Evolutionary conservation across 2,113 vertebrate species (phyloP).

Genomic region (Laticauda colubrina): DNA sequence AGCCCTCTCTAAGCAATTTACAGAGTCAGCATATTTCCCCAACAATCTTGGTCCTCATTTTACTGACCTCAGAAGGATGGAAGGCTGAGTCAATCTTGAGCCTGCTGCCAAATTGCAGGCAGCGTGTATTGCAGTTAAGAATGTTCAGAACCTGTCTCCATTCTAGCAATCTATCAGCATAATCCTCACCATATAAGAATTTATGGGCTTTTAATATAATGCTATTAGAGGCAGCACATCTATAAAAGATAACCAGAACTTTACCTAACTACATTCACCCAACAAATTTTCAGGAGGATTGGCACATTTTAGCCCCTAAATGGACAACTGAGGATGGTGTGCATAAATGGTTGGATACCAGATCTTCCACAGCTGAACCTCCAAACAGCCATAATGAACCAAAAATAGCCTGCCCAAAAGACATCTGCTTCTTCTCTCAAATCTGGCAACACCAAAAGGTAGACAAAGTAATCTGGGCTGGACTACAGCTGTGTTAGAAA

Average conservation of each 20-base stretch:
- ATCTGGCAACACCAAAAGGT: not conserved
- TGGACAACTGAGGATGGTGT: not conserved
- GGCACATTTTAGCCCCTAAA: not conserved
- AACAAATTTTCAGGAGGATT: not conserved
- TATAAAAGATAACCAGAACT: not conserved
- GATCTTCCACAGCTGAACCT: not conserved
- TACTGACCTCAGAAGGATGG: too few species aligned
- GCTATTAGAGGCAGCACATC: not conserved
- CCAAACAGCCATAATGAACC: not conserved
- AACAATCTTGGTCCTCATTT: too few species aligned
- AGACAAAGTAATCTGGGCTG: not conserved
- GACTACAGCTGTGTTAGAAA: not conserved
- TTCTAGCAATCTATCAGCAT: not conserved
- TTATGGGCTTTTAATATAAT: not conserved
- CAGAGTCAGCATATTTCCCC: too few species aligned
- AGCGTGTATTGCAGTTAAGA: not conserved
- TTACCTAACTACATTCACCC: not conserved
- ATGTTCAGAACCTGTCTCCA: not conserved
- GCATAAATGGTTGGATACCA: not conserved
- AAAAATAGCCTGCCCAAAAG: not conserved
- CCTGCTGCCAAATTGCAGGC: too few species aligned
- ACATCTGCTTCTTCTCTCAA: not conserved
- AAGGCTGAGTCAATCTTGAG: too few species aligned
- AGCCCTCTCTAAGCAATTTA: too few species aligned
- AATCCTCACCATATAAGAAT: not conserved